Evolutionary conservation across 1,140 invertebrate species (phyloP).

Genomic region (Magallana gigas): DNA sequence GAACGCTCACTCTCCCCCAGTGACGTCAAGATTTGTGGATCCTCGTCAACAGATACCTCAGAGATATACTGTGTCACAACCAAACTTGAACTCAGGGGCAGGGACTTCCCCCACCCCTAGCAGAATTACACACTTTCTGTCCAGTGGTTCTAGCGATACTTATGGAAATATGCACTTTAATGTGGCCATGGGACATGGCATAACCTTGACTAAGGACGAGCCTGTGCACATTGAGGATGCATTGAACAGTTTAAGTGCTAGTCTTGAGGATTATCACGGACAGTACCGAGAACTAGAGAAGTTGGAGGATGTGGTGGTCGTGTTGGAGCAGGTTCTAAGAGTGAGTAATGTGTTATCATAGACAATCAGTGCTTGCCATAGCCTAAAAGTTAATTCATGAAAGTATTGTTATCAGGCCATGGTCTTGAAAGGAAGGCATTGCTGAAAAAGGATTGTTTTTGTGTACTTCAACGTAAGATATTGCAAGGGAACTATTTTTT

Average conservation of each 20-base stretch:
- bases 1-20: background rate
- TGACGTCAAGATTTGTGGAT: background rate
- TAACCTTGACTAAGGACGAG: slow-evolving; percentile 61
- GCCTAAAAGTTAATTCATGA: too few relatives aligned
- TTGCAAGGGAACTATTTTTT: too few relatives aligned
- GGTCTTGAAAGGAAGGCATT: too few relatives aligned
- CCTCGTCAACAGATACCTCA: slow-evolving; percentile 1
- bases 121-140: slow-evolving; percentile 32
- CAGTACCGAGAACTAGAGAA: slow-evolving; percentile 80
- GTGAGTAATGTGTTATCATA: slow-evolving; percentile 65
- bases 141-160: slow-evolving; percentile 12
- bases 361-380: too few relatives aligned
- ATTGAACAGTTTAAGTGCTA: slow-evolving; percentile 71
- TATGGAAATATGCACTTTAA: slow-evolving; percentile 55
- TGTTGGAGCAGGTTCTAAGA: slow-evolving; percentile 77
- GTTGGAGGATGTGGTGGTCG: slow-evolving; percentile 77
- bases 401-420: too few relatives aligned
- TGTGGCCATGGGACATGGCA: slow-evolving; percentile 59
- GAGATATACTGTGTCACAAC: slow-evolving; percentile 23
- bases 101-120: slow-evolving; percentile 1
- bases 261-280: slow-evolving; percentile 81
- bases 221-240: slow-evolving; percentile 73
- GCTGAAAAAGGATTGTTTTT: too few relatives aligned
- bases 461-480: too few relatives aligned
- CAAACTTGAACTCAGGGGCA: slow-evolving; percentile 14